A percentile compares a stretch with the other conserved stretches of the same genome.
These are phyloP conservation scores for Poicephalus gulielmi DNA, from an alignment of 2,113 vertebrate species.

Conservation along the genomic window DNA sequence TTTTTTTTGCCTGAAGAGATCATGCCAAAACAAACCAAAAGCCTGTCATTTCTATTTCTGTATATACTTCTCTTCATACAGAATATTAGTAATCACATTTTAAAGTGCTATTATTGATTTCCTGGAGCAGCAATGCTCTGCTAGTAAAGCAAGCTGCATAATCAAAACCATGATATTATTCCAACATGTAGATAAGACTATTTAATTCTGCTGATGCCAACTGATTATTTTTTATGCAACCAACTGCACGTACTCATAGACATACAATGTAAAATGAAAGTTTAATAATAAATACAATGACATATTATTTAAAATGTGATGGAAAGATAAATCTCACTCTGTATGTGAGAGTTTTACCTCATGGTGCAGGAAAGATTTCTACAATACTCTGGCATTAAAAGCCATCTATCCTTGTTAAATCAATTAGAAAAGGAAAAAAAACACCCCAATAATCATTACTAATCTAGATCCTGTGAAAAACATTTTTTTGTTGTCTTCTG, in stretches of 20 bases:
- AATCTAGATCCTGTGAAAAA: background rate
- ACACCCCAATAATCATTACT: background rate
- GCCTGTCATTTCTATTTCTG: background rate
- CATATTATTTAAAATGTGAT: background rate
- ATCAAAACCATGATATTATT: background rate
- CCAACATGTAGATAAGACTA: background rate
- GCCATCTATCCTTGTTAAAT: background rate
- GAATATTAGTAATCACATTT: background rate
- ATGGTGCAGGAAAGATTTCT: background rate
- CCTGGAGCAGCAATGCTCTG: background rate
- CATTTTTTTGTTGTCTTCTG: background rate
- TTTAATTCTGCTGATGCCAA: background rate
- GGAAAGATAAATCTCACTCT: background rate
- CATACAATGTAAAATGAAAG: background rate
- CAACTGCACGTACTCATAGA: background rate
- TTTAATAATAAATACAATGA: background rate
- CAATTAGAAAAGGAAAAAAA: background rate
- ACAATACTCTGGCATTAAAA: background rate
- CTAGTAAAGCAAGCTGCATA: background rate
- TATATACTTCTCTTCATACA: background rate
- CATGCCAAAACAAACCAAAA: background rate
- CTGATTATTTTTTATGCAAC: background rate
- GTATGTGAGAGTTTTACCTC: background rate
- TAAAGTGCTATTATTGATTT: background rate
- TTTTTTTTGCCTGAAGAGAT: background rate